phyloP scores from a whole-genome alignment of 2,113 vertebrate genomes.

The Pao palembangensis region DNA sequence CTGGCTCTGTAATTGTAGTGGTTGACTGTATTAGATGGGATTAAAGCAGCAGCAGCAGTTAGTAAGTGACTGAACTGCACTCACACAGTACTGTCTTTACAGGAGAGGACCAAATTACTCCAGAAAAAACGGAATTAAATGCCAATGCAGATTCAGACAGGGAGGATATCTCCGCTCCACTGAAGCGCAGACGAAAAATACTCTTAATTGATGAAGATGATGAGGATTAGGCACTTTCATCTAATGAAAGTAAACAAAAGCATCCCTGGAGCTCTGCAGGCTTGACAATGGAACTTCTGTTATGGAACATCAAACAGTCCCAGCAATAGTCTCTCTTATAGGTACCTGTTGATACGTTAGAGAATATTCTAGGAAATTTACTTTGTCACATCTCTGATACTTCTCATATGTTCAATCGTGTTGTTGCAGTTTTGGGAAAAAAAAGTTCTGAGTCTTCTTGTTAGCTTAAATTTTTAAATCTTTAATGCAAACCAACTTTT shows the following conservation, averaged over 20 bases:
- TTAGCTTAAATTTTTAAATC: too few species aligned
- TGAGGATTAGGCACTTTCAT: conserved; percentile 46
- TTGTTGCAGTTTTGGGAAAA: too few species aligned
- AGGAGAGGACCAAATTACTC: conserved; percentile 24
- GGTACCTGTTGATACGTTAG: background rate
- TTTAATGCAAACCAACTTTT: too few species aligned
- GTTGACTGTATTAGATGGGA: too few species aligned
- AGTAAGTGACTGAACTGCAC: background rate
- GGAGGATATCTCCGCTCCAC: conserved; percentile 56
- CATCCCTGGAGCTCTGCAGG: conserved; percentile 9
- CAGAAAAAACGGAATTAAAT: conserved; percentile 21
- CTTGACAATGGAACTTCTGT: conserved; percentile 9
- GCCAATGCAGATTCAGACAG: conserved; percentile 59
- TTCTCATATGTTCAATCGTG: too few species aligned
- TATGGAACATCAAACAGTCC: conserved; percentile 18
- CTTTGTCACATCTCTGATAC: too few species aligned
- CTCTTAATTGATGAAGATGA: conserved; percentile 80
- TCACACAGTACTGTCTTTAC: conserved; percentile 5
- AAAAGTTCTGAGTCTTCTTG: too few species aligned
- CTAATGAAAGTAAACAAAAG: conserved; percentile 32
- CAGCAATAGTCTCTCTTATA: background rate
- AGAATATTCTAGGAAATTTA: too few species aligned
- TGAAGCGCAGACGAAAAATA: conserved; percentile 76
- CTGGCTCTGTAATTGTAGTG: background rate
- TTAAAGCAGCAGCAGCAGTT: too few species aligned